These are phyloP conservation scores for Caenorhabditis virilis DNA, from an alignment of 2,888 invertebrate species.

Conservation along the genomic window DNA sequence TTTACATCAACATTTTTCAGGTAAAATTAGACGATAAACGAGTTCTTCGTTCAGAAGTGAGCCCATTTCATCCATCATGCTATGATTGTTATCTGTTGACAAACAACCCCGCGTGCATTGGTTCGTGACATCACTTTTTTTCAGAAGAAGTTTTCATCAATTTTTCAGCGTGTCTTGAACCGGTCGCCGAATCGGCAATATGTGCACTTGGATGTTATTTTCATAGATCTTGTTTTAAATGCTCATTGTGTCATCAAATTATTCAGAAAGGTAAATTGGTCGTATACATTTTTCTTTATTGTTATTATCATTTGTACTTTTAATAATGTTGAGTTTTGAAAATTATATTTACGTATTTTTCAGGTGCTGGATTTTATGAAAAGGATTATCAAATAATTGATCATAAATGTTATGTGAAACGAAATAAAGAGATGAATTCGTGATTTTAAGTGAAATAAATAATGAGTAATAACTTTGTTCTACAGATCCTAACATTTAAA, in stretches of 20 bases:
- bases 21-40: background rate
- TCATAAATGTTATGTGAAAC: slow-evolving; percentile 1
- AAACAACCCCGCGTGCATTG: slow-evolving; percentile 18
- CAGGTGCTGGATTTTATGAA: slow-evolving; percentile 16
- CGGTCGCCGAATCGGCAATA: slow-evolving; percentile 12
- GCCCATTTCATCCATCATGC: slow-evolving; percentile 12
- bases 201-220: slow-evolving; percentile 11
- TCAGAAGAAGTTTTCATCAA: background rate
- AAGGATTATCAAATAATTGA: slow-evolving; percentile 3
- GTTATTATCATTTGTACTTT: too few species aligned
- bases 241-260: slow-evolving; percentile 12
- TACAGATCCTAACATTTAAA: too few species aligned
- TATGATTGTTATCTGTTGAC: slow-evolving; percentile 24
- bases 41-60: slow-evolving; percentile 5
- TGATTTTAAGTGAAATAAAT: too few species aligned
- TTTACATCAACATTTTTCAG: background rate
- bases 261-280: slow-evolving; percentile 10
- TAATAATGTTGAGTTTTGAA: too few species aligned
- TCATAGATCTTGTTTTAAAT: slow-evolving; percentile 26
- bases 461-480: too few species aligned
- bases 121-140: slow-evolving; percentile 1
- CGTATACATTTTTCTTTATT: too few species aligned
- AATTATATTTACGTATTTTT: too few species aligned
- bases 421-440: too few species aligned
- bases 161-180: slow-evolving; percentile 13